Base-by-base conservation (phyloP, 2,888 invertebrate species). In the Eupithecia dodoneata region DNA sequence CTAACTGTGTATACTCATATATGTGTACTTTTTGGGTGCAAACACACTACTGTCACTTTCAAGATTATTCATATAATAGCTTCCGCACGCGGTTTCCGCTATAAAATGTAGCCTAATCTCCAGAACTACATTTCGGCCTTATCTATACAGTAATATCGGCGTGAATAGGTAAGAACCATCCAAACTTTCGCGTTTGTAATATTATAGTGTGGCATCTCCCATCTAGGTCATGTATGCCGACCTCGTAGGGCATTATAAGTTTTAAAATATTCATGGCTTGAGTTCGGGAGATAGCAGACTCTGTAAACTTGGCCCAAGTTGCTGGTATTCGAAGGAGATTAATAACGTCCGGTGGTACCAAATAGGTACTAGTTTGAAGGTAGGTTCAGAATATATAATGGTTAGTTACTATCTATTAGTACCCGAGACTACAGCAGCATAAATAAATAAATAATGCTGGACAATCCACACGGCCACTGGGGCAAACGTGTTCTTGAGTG, bases 241-340 rank as follows among this genome's bases (percentile, higher is more conserved):
- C n/a, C n/a, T 49, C 65, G 70, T 47, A 65, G 73, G 72, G 45
- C 72, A 65, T 77, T 55, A 15, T 13, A 75, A 77, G 75, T 75
- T 73, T 65, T 72, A 72, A 73, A 65, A 72, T 75, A 77, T 77
- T 63, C 77, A 77, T 77, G 75, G 70, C 69, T 47, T 76, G 74
- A 65, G 52, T 73, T 52, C 52, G 63, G 65, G 52, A 15, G 76
- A 66, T 66, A 66, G 6, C 42, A 42, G 42, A 67, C 45, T 69
- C 15, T 18, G 47, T 6, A 47, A 18, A 70, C 70, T 70, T 70
- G 47, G 13, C 70, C 66, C 44, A 45, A 73, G 65, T 44, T 71
- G 49, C 47, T 67, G 47, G 10, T 47, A n/a, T 49, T 49, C 69
- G 47, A 72, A 10, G 15, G n/a, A 55, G 72, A 67, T 75, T 75